These are phyloP conservation scores for Parnassius glacialis DNA, from an alignment of 2,888 invertebrate species.

Conservation along the genomic window DNA sequence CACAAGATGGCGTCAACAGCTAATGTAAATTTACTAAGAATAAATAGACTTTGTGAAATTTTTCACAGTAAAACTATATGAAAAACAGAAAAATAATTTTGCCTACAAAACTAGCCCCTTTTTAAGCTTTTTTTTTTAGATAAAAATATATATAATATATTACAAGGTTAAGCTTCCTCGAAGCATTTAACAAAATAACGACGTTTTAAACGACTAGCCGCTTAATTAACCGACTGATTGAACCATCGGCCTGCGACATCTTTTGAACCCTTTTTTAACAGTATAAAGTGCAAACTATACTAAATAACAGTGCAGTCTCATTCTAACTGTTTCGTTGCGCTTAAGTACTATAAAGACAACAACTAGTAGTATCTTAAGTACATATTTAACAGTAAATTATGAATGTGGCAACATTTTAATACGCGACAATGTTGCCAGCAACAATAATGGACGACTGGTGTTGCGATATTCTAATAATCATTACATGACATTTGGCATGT, in stretches of 20 bases:
- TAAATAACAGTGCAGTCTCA: constrained; percentile 34
- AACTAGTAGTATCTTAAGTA: constrained; percentile 21
- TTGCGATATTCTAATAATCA: not conserved
- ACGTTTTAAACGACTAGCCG: no score
- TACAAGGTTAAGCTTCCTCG: no score
- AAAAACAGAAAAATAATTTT: no score
- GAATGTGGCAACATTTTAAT: constrained; percentile 8
- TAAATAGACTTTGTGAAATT: no score
- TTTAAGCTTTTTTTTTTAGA: no score
- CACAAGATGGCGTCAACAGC: no score
- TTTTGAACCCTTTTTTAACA: not conserved
- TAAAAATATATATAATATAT: no score
- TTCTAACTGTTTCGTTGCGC: constrained; percentile 29
- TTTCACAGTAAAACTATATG: no score
- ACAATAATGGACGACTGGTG: constrained; percentile 12
- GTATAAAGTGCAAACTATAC: constrained; percentile 30
- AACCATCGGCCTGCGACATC: not conserved
- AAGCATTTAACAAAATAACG: no score
- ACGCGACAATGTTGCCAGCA: constrained; percentile 15
- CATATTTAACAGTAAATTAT: constrained; percentile 14
- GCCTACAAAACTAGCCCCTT: no score
- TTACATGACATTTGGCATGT: not conserved
- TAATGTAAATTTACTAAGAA: no score
- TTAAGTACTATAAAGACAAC: constrained; percentile 28
- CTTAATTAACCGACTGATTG: no score